Percentiles rank a stretch among this genome's conserved stretches.
Conservation (phyloP, 1,140 invertebrate genomes). For the Drosophila yakuba region DNA sequence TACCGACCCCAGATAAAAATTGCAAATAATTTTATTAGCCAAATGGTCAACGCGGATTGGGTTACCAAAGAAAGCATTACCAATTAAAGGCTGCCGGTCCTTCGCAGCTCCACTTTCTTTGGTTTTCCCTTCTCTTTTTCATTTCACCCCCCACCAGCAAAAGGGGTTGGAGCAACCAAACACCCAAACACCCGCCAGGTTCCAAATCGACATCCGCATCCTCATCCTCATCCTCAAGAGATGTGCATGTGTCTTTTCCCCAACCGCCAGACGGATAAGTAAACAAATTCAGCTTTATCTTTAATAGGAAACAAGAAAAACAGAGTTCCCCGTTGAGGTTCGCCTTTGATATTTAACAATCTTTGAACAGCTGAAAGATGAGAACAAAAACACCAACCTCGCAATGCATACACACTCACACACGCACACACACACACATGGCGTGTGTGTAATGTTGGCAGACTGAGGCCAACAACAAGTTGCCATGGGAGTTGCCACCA, state of each 20-base stretch:
- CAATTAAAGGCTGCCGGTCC: constrained; percentile 18
- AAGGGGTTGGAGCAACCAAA: background rate
- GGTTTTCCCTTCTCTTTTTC: background rate
- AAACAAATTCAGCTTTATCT: constrained; percentile 51
- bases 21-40: no score
- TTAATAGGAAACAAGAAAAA: constrained; percentile 42
- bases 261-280: constrained; percentile 35
- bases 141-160: background rate
- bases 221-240: background rate
- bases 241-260: constrained; percentile 21
- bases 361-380: constrained; percentile 57
- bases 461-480: constrained; percentile 67
- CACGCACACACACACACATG: constrained; percentile 7
- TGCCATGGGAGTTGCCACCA: constrained; percentile 51
- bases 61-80: constrained; percentile 3
- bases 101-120: background rate
- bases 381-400: constrained; percentile 38
- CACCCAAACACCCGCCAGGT: background rate
- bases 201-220: constrained; percentile 10
- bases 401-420: constrained; percentile 25
- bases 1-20: no score
- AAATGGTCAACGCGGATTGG: no score
- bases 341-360: constrained; percentile 53
- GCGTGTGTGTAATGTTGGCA: constrained; percentile 31
- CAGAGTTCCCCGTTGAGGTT: constrained; percentile 42